A percentile compares a stretch with the other conserved stretches of the same genome.
Conservation (phyloP, 2,888 invertebrate genomes). For the Chloromyia formosa region DNA sequence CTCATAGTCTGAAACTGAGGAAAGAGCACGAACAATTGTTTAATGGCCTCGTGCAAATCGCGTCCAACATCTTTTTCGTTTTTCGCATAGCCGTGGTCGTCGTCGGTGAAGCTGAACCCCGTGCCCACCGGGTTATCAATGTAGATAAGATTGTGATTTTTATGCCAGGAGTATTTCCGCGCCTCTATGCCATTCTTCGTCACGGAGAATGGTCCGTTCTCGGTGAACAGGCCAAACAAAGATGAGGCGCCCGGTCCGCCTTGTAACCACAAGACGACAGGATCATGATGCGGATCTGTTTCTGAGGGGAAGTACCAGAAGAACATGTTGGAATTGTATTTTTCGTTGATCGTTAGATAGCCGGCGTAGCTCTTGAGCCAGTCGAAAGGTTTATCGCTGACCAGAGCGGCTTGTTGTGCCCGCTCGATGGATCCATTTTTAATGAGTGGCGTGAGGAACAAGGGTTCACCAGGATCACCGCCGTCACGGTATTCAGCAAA, state of each 20-base stretch:
- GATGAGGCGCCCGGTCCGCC: conserved; percentile 87
- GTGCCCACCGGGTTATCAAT: conserved; percentile 94
- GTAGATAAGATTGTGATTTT: conserved; percentile 81
- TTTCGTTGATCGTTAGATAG: conserved; percentile 83
- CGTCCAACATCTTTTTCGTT: conserved; percentile 83
- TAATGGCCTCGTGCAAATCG: conserved; percentile 78
- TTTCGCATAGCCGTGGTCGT: conserved; percentile 78
- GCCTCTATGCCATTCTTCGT: conserved; percentile 63
- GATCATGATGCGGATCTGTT: conserved; percentile 69
- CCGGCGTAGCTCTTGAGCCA: conserved; percentile 78
- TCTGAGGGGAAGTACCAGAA: conserved; percentile 92
- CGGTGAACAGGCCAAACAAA: conserved; percentile 81
- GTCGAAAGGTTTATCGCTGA: conserved; percentile 66
- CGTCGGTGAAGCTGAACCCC: conserved; percentile 88
- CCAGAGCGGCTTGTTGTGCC: conserved; percentile 60
- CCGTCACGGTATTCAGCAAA: conserved; percentile 56
- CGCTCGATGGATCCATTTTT: conserved; percentile 60
- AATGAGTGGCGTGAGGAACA: conserved; percentile 66
- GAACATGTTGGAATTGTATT: conserved; percentile 82
- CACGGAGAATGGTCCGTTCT: conserved; percentile 78
- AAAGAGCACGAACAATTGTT: conserved; percentile 87
- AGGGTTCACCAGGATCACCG: conserved; percentile 67
- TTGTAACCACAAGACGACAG: conserved; percentile 84
- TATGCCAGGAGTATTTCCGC: conserved; percentile 82
- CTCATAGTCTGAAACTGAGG: conserved; percentile 76